These are phyloP conservation scores for Biston stratarius DNA, from an alignment of 2,888 invertebrate genomes.

Conservation along the genomic window DNA sequence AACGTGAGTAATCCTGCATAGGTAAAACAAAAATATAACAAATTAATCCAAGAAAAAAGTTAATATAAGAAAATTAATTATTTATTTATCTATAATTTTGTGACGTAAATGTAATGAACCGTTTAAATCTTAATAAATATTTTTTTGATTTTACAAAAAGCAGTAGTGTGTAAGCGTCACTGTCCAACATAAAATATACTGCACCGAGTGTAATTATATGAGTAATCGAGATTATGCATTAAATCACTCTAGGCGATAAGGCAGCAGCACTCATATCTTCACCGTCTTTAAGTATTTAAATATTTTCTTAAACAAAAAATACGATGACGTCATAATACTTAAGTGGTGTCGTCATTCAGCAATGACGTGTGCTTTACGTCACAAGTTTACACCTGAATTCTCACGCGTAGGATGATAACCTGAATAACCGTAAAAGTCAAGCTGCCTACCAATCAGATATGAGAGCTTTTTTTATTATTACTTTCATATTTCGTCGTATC, in stretches of 20 bases:
- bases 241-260: background rate
- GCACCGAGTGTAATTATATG: no score
- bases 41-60: no score
- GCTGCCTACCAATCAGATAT: background rate
- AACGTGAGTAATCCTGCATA: no score
- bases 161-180: no score
- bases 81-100: no score
- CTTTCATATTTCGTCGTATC: background rate
- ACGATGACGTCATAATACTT: background rate
- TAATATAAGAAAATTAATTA: no score
- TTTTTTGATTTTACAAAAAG: no score
- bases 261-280: background rate
- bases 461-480: conserved; percentile 4
- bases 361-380: conserved; percentile 10
- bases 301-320: conserved; percentile 1
- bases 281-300: background rate
- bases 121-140: no score
- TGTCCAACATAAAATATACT: no score
- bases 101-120: no score
- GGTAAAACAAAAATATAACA: no score
- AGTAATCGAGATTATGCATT: no score
- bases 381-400: conserved; percentile 14
- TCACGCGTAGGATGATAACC: conserved; percentile 3
- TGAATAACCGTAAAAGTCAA: conserved; percentile 9
- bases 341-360: background rate